Evolutionary conservation across 2,888 invertebrate species (phyloP).

Genomic region (Lymantria monacha): DNA sequence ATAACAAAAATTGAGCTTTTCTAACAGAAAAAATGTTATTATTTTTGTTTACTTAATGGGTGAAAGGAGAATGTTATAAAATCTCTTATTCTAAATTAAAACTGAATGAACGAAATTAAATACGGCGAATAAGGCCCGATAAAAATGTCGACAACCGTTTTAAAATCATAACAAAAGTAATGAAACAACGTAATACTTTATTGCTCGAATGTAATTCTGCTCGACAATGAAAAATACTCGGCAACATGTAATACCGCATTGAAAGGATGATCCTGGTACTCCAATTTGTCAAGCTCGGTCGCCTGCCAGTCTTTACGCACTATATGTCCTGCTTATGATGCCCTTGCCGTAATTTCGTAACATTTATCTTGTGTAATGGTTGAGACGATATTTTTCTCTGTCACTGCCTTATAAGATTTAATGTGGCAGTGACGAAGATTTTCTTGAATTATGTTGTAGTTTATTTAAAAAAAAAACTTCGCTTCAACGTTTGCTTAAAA

Average conservation of each 20-base stretch:
- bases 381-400: constrained; percentile 10
- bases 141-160: constrained; percentile 16
- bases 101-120: constrained; percentile 22
- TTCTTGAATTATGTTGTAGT: not conserved
- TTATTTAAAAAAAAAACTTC: too few relatives aligned
- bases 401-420: constrained; percentile 4
- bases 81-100: constrained; percentile 9
- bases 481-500: too few relatives aligned
- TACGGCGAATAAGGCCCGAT: constrained; percentile 11
- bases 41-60: too few relatives aligned
- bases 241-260: constrained; percentile 44
- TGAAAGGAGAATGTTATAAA: constrained; percentile 12
- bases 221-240: constrained; percentile 9
- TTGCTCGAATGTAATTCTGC: constrained; percentile 30
- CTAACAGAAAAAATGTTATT: too few relatives aligned
- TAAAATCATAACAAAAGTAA: constrained; percentile 25
- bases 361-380: constrained; percentile 26
- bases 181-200: constrained; percentile 20
- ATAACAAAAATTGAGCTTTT: too few relatives aligned
- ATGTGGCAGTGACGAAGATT: not conserved
- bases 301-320: constrained; percentile 33
- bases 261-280: constrained; percentile 56
- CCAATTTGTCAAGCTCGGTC: constrained; percentile 63
- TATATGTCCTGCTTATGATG: constrained; percentile 20
- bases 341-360: constrained; percentile 25